These are phyloP conservation scores for Caenorhabditis drosophilae DNA, from an alignment of 2,888 invertebrate species.

Conservation along the genomic window DNA sequence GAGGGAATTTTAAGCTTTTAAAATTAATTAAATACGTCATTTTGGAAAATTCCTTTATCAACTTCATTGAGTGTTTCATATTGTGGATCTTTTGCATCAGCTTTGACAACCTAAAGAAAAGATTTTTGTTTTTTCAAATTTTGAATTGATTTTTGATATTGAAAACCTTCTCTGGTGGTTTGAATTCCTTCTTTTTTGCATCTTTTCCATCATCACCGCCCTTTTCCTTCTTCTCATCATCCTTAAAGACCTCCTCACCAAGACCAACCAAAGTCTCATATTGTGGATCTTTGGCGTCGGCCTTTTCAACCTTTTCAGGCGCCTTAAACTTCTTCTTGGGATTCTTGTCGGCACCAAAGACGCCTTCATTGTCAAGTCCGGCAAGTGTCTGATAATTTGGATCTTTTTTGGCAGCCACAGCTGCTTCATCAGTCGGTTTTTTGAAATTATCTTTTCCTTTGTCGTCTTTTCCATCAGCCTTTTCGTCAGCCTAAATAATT, in stretches of 20 bases:
- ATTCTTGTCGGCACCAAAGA: conserved; percentile 25
- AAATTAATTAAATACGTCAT: conserved; percentile 9
- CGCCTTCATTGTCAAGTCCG: conserved; percentile 7
- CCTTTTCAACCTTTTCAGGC: conserved; percentile 40
- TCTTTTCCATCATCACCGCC: conserved; percentile 9
- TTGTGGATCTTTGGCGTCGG: conserved; percentile 45
- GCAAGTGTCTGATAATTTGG: conserved; percentile 10
- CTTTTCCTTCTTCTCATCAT: conserved; percentile 10
- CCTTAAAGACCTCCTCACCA: conserved; percentile 32
- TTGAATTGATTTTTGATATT: no score
- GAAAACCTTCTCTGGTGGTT: conserved; percentile 31
- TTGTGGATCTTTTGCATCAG: conserved; percentile 46
- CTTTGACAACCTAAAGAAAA: no score
- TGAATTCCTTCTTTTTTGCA: conserved; percentile 36
- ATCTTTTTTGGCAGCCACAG: conserved; percentile 6
- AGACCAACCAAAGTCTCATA: conserved; percentile 41
- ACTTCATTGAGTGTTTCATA: conserved; percentile 46
- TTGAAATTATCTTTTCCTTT: conserved; percentile 6
- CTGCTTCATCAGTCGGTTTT: conserved; percentile 7
- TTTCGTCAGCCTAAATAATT: neutral
- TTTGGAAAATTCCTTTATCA: conserved; percentile 44
- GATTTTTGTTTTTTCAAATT: no score
- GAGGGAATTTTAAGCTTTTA: neutral
- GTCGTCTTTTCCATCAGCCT: neutral
- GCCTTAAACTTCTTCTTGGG: conserved; percentile 43